These are phyloP conservation scores for Melanerpes aurifrons DNA, from an alignment of 2,113 vertebrate species.

Conservation along the genomic window DNA sequence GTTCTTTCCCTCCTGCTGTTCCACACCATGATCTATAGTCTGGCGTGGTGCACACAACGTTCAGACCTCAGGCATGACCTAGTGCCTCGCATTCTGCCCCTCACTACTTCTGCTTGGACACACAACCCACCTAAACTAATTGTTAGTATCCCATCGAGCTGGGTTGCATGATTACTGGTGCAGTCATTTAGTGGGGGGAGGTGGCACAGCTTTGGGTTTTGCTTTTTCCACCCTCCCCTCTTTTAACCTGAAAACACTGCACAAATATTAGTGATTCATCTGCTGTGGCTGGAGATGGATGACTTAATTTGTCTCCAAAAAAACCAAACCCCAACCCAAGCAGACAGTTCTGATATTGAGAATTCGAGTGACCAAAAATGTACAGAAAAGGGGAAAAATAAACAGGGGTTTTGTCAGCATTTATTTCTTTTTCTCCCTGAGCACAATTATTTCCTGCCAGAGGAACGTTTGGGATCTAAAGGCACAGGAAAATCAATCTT, in stretches of 20 bases:
- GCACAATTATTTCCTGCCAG: background rate
- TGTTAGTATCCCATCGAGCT: background rate
- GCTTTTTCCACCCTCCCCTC: background rate
- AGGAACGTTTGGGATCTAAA: background rate
- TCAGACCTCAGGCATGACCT: background rate
- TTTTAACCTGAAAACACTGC: background rate
- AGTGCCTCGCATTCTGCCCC: background rate
- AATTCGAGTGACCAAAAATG: background rate
- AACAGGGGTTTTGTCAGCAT: background rate
- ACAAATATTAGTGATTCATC: background rate
- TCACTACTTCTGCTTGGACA: background rate
- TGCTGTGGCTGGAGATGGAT: background rate
- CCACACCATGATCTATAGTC: background rate
- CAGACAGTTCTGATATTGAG: background rate
- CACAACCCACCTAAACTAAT: background rate
- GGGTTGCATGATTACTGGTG: rapidly evolving
- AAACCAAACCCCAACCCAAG: too few relatives aligned
- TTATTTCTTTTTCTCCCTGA: background rate
- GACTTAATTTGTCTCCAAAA: background rate
- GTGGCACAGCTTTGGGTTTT: background rate
- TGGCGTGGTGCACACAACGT: background rate
- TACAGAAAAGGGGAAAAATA: background rate
- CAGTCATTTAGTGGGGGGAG: background rate
- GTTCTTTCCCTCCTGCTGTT: background rate
- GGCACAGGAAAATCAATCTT: background rate